Percentiles rank a stretch among this genome's conserved stretches.
phyloP scores from a whole-genome alignment of 1,140 invertebrate species.

The Pachypeltis micranthus region DNA sequence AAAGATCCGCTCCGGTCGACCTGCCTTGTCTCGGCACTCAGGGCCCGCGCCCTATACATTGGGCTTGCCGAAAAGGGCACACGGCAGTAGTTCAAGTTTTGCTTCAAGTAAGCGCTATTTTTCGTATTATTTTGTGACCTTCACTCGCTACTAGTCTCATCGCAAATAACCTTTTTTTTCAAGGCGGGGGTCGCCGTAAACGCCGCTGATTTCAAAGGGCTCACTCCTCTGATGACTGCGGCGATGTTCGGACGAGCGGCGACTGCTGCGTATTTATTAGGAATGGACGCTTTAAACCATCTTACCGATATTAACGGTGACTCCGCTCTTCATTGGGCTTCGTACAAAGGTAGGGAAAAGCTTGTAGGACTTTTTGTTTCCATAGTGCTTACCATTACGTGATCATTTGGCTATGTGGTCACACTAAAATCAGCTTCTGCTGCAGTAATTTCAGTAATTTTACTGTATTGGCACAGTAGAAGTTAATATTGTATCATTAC shows the following conservation, averaged over 20 bases:
- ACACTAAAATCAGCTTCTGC: no score
- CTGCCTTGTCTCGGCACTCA: slow-evolving; percentile 74
- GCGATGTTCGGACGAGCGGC: slow-evolving; percentile 86
- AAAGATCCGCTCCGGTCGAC: slow-evolving; percentile 68
- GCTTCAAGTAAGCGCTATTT: slow-evolving; percentile 51
- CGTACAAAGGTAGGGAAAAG: slow-evolving; percentile 59
- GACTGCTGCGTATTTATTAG: slow-evolving; percentile 75
- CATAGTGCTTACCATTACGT: no score
- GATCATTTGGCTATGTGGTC: no score
- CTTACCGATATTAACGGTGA: slow-evolving; percentile 84
- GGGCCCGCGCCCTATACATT: slow-evolving; percentile 80
- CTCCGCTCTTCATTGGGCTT: slow-evolving; percentile 84
- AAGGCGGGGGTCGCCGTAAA: slow-evolving; percentile 79
- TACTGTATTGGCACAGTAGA: no score
- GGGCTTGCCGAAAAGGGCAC: slow-evolving; percentile 79
- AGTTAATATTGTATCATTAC: no score
- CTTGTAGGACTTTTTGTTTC: no score
- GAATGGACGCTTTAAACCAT: slow-evolving; percentile 71
- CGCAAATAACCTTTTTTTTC: no score
- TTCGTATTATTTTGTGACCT: no score
- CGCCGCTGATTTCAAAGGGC: slow-evolving; percentile 76
- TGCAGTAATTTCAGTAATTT: no score
- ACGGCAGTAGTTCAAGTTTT: slow-evolving; percentile 73
- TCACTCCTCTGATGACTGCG: slow-evolving; percentile 81
- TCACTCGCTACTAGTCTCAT: no score